Percentiles rank a stretch among this genome's conserved stretches.
Evolutionary conservation across 2,797 vertebrate species (phyloP).

Genomic region (Orestias chungarensis): DNA sequence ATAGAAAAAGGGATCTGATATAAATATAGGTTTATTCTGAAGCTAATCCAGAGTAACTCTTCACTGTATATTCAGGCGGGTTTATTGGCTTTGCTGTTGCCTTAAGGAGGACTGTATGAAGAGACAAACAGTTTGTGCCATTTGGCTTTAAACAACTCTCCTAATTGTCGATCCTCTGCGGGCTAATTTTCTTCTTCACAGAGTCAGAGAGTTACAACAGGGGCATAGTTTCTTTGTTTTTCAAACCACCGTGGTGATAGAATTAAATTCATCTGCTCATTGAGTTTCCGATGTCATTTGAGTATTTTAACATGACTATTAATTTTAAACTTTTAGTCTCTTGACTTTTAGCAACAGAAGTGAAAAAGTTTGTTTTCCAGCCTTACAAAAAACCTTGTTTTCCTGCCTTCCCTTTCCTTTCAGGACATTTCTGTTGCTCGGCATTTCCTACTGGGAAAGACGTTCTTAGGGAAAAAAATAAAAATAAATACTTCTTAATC

Average conservation of each 20-base stretch:
- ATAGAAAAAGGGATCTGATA: background rate
- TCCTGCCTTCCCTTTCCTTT: constrained; percentile 30
- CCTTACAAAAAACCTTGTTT: constrained; percentile 34
- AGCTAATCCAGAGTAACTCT: background rate
- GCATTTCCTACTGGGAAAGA: constrained; percentile 63
- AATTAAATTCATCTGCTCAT: constrained; percentile 48
- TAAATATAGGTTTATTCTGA: background rate
- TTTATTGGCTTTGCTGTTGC: constrained; percentile 21
- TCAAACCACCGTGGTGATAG: constrained; percentile 52
- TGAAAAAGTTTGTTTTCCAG: constrained; percentile 23
- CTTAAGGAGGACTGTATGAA: constrained; percentile 27
- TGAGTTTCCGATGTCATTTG: constrained; percentile 43
- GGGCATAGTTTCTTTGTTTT: constrained; percentile 42
- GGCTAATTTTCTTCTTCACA: constrained; percentile 48
- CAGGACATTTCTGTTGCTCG: constrained; percentile 42
- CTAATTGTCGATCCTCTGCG: constrained; percentile 56
- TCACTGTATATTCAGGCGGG: constrained; percentile 28
- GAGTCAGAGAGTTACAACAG: constrained; percentile 47
- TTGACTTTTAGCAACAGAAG: constrained; percentile 7
- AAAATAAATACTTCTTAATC: constrained; percentile 5
- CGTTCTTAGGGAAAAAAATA: constrained; percentile 37
- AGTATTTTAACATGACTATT: constrained; percentile 49
- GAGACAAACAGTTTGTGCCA: constrained; percentile 43
- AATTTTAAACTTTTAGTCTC: constrained; percentile 31
- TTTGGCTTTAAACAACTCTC: constrained; percentile 45